Percentiles rank a stretch among this genome's conserved stretches.
phyloP scores from a whole-genome alignment of 2,797 vertebrate species.

The Enteromius treurensis region DNA sequence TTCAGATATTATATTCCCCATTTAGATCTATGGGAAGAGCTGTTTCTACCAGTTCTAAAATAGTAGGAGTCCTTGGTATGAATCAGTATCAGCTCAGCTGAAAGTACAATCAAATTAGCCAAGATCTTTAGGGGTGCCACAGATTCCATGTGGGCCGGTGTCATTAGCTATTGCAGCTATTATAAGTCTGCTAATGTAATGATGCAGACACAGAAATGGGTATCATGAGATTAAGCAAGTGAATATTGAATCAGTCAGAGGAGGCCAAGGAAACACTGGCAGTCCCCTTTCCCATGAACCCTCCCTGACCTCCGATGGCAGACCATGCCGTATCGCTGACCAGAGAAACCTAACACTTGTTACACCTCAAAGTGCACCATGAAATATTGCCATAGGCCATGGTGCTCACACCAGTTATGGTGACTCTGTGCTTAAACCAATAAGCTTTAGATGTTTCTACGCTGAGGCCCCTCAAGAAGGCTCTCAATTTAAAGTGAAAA shows the following conservation, averaged over 20 bases:
- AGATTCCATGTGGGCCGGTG: background rate
- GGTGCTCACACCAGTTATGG: constrained; percentile 27
- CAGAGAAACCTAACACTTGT: constrained; percentile 49
- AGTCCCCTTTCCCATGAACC: constrained; percentile 76
- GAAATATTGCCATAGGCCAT: constrained; percentile 40
- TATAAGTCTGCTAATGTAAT: constrained; percentile 52
- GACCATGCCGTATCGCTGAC: constrained; percentile 52
- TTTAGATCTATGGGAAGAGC: constrained; percentile 39
- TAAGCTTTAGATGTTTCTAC: constrained; percentile 23
- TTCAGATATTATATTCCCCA: constrained; percentile 67
- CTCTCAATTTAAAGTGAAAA: constrained; percentile 43
- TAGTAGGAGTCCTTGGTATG: constrained; percentile 3
- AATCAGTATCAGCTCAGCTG: background rate
- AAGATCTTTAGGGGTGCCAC: background rate
- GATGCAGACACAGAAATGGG: constrained; percentile 59
- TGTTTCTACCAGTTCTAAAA: constrained; percentile 38
- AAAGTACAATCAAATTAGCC: background rate
- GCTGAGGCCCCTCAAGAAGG: constrained; percentile 29
- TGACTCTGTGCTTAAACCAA: constrained; percentile 22
- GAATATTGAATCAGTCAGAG: constrained; percentile 63
- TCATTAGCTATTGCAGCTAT: background rate
- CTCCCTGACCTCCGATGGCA: constrained; percentile 63
- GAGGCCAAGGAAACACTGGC: constrained; percentile 64
- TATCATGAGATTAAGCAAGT: constrained; percentile 41
- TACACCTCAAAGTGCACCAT: constrained; percentile 34